Evolutionary conservation across 2,797 vertebrate genomes (phyloP).

Genomic region (Amphiprion clarkii): DNA sequence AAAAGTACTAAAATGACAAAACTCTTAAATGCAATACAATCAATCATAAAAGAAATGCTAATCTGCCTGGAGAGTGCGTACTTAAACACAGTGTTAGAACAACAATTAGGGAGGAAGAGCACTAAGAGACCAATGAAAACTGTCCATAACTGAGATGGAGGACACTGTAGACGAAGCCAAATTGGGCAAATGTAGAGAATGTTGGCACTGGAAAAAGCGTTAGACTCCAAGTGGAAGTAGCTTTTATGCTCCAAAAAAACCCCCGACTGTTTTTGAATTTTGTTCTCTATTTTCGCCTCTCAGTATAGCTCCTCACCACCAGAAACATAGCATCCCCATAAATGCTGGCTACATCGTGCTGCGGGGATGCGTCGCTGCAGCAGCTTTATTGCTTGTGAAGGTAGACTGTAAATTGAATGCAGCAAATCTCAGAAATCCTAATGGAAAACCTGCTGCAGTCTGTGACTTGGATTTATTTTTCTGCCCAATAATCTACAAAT

Average conservation of each 20-base stretch:
- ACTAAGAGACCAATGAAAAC: not conserved
- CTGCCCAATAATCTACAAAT: not conserved
- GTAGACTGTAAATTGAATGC: conserved; percentile 19
- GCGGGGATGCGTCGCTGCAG: conserved; percentile 22
- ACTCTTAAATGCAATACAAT: not conserved
- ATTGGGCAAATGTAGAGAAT: too few species aligned
- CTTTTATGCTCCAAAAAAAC: too few species aligned
- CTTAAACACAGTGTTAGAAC: not conserved
- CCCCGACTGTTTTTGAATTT: too few species aligned
- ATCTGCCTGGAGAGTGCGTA: not conserved
- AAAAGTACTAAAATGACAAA: too few species aligned
- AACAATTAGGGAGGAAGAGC: not conserved
- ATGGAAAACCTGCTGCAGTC: conserved; percentile 5
- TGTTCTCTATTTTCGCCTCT: too few species aligned
- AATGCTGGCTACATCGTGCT: conserved; percentile 13
- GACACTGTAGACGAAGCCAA: not conserved
- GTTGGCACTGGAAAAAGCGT: too few species aligned
- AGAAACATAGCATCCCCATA: not conserved
- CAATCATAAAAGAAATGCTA: not conserved
- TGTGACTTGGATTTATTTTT: conserved; percentile 1
- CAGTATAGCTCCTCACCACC: not conserved
- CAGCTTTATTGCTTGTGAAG: conserved; percentile 10
- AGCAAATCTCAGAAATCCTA: conserved; percentile 31
- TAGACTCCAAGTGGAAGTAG: too few species aligned
- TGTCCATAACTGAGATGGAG: not conserved